Base-by-base conservation (phyloP, 2,113 vertebrate genomes). In the Sebastes fasciatus region DNA sequence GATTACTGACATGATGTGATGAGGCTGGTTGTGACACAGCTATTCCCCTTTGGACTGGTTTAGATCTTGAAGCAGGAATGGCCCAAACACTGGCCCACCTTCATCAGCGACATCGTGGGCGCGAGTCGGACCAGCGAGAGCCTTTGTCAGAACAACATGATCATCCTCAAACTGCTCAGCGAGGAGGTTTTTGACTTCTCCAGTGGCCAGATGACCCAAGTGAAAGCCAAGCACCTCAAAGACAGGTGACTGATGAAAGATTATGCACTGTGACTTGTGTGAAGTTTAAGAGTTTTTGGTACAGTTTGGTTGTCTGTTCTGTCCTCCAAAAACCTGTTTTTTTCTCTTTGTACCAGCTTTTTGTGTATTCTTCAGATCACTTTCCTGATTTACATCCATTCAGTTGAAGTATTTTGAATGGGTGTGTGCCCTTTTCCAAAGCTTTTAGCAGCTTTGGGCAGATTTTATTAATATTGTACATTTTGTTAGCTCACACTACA, bases 121-220 rank as follows among this genome's bases (percentile, higher is more conserved):
- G 98, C 98, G 1, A 99, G 97, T 87, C 96, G 97, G 63, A 98
- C 97, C 86, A 99, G 98, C 23, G 98, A 98, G 91, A 98, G 97
- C 92, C 97, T 99, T 17, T 99, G 98, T 88, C 98, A 99, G 92
- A 99, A 99, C 94, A 99, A 99, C 86, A 99, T 98, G 98, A 96
- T 98, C 51, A 99, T 99, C 89, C 95, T 99, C 8, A 99, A 99
- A 77, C 95, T 99, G 72, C 90, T 99, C 72, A 99, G 98, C 17
- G 98, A 99, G 92, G 98, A 99, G 92, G 98, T 99, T 19, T 99
- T 99, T 91, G 98, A 99, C 93, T 99, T 99, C 87, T 99, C 98
- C 89, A 99, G 98, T 72, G 98, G 98, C 4, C 98, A 98, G 94
- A 98, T 99, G 92, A 99, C 97, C 46, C 97, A 99, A 95, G 97